Evolutionary conservation across 2,888 invertebrate species (phyloP).

Genomic region (Heteromurus nitidus): DNA sequence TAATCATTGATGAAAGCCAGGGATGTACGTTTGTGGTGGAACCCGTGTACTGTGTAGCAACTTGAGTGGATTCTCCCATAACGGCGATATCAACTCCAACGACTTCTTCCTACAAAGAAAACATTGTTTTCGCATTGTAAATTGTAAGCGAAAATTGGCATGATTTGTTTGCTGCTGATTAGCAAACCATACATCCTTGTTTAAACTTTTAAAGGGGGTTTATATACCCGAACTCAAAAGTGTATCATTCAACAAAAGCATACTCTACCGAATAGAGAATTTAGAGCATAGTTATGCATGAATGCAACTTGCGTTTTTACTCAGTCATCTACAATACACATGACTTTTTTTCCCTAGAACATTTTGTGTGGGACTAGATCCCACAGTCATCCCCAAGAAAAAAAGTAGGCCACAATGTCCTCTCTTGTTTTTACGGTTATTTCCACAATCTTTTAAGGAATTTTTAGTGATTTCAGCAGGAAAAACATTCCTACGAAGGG

Average conservation of each 20-base stretch:
- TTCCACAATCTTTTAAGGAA: constrained; percentile 34
- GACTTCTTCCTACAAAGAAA: constrained; percentile 66
- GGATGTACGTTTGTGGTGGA: constrained; percentile 99
- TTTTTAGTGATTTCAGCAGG: constrained; percentile 30
- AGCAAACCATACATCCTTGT: too few species aligned
- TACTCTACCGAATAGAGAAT: too few species aligned
- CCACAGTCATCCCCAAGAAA: constrained; percentile 13
- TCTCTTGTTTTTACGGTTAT: constrained; percentile 20
- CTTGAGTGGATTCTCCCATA: constrained; percentile 81
- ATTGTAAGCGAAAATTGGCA: too few species aligned
- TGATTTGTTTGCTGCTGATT: too few species aligned
- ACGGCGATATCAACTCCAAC: constrained; percentile 51
- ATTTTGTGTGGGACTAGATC: too few species aligned
- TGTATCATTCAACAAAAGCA: too few species aligned
- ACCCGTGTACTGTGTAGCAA: constrained; percentile 88
- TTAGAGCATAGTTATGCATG: too few species aligned
- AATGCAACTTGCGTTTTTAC: too few species aligned
- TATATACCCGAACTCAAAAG: too few species aligned
- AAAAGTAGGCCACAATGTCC: constrained; percentile 46
- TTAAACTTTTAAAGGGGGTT: too few species aligned
- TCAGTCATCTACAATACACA: too few species aligned
- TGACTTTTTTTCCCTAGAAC: too few species aligned
- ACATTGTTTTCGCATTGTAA: neutral
- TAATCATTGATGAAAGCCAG: constrained; percentile 98
- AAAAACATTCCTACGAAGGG: neutral